These are phyloP conservation scores for Sitta europaea DNA, from an alignment of 2,113 vertebrate genomes.

Conservation along the genomic window DNA sequence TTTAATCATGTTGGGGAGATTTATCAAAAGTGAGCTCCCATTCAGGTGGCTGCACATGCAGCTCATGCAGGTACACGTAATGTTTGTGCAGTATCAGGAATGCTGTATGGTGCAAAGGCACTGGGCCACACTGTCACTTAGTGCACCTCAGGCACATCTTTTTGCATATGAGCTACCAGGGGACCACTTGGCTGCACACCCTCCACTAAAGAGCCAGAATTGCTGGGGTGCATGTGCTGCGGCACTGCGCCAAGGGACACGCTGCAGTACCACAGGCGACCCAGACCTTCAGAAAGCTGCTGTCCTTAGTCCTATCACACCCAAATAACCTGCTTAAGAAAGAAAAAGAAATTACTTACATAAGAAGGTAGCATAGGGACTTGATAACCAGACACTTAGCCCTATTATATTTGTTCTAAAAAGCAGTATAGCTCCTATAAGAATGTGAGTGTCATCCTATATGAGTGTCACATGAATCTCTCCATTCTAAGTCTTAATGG, in stretches of 20 bases:
- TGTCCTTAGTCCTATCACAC: neutral
- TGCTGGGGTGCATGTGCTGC: fast-evolving
- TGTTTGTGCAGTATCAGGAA: neutral
- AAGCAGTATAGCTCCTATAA: neutral
- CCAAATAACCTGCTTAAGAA: neutral
- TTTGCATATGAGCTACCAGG: neutral
- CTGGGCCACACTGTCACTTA: neutral
- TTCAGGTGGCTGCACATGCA: neutral
- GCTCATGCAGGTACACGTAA: neutral
- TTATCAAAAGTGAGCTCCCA: neutral
- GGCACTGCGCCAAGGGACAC: fast-evolving
- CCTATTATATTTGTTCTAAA: neutral
- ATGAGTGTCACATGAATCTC: neutral
- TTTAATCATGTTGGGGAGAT: neutral
- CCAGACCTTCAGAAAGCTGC: neutral
- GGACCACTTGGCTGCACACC: neutral
- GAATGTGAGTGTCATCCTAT: neutral
- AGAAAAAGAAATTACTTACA: neutral
- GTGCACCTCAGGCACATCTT: neutral
- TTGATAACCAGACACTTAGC: neutral
- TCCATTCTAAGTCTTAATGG: neutral
- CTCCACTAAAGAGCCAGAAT: neutral
- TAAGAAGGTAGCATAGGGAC: neutral
- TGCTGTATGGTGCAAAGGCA: neutral
- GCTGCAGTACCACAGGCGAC: fast-evolving